Conservation (phyloP, 2,797 vertebrate species). For the Choloepus didactylus region DNA sequence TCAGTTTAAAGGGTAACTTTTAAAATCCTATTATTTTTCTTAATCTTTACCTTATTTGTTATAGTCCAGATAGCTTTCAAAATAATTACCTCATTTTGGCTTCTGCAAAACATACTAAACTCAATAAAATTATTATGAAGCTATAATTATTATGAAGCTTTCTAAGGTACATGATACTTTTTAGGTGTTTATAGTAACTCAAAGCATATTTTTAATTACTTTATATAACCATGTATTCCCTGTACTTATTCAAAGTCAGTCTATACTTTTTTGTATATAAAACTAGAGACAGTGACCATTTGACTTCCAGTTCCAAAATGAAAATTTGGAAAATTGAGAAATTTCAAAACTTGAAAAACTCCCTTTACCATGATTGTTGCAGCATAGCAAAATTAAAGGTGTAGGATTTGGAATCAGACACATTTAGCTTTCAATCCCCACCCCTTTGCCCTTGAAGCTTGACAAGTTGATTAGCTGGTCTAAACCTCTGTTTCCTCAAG, state of each 20-base stretch:
- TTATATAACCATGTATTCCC: neutral
- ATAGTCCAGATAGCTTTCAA: no score
- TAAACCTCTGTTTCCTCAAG: neutral
- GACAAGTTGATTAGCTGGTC: neutral
- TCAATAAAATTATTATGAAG: no score
- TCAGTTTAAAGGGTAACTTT: no score
- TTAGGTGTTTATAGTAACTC: no score
- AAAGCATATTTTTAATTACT: no score
- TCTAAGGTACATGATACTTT: no score
- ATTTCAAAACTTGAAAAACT: neutral
- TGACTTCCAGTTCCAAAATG: neutral
- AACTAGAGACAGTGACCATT: neutral
- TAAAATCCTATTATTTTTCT: no score
- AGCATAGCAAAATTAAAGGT: neutral
- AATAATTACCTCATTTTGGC: no score
- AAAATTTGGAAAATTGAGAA: neutral
- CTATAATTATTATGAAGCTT: no score
- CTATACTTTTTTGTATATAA: neutral
- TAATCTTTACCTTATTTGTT: no score
- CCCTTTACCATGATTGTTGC: neutral
- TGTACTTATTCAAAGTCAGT: neutral
- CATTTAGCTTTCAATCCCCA: neutral
- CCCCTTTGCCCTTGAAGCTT: neutral
- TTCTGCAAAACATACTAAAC: no score
- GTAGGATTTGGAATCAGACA: neutral